Evolutionary conservation across 2,888 invertebrate genomes (phyloP).

Genomic region (Stenchaetothrips biformis): DNA sequence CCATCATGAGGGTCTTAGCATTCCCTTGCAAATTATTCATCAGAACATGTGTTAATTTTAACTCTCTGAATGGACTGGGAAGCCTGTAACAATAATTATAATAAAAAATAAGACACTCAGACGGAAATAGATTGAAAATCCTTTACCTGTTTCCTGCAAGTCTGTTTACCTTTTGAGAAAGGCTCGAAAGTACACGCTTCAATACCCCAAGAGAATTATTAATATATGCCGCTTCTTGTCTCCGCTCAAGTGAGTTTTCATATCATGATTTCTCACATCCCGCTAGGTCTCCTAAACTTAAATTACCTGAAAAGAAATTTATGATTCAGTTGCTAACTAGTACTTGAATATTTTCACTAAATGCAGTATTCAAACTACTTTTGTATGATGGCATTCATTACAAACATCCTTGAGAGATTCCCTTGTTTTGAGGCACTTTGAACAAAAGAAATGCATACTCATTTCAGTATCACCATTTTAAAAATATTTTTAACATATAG

Average conservation of each 20-base stretch:
- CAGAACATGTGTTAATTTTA: conserved; percentile 80
- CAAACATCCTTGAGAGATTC: no score
- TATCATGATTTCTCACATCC: conserved; percentile 74
- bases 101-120: not conserved
- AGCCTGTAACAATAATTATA: conserved; percentile 48
- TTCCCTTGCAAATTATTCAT: conserved; percentile 91
- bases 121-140: not conserved
- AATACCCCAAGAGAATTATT: conserved; percentile 76
- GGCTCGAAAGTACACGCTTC: conserved; percentile 74
- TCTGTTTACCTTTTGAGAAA: conserved; percentile 68
- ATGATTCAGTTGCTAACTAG: no score
- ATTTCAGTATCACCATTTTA: no score
- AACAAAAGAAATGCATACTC: no score
- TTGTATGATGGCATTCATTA: no score
- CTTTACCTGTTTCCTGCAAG: no score
- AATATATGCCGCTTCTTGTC: conserved; percentile 79
- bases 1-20: conserved; percentile 89
- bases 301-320: conserved; percentile 45
- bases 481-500: no score
- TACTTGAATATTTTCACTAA: no score
- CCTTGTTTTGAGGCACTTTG: no score
- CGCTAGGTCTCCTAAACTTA: conserved; percentile 81
- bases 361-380: not conserved
- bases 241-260: conserved; percentile 55
- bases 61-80: conserved; percentile 83